These are phyloP conservation scores for Fistularia tabacaria DNA, from an alignment of 2,797 vertebrate species.

Conservation along the genomic window DNA sequence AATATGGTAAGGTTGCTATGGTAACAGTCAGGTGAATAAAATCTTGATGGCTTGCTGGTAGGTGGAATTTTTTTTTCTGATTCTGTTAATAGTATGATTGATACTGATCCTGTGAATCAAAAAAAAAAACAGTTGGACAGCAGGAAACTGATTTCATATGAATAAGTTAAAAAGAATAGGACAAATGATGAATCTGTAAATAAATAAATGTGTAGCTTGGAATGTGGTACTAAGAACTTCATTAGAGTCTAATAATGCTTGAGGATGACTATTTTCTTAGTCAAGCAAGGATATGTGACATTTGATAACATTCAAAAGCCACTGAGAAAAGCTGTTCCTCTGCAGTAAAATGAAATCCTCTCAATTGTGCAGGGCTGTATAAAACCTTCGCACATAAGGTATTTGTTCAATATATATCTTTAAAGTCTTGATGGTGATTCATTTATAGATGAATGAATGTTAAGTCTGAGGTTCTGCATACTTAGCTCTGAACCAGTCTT, in stretches of 20 bases:
- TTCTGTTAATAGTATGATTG: no score
- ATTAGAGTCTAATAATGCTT: background rate
- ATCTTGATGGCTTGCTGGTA: slow-evolving; percentile 31
- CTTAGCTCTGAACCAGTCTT: no score
- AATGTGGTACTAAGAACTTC: background rate
- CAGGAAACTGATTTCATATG: background rate
- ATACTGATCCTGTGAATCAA: slow-evolving; percentile 3
- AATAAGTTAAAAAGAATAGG: background rate
- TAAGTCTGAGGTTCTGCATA: slow-evolving; percentile 13
- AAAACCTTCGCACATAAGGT: no score
- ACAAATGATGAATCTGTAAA: slow-evolving; percentile 1
- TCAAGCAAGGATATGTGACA: no score
- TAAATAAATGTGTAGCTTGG: background rate
- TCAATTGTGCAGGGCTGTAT: no score
- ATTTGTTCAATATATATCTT: slow-evolving; percentile 5
- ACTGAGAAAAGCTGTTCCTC: no score
- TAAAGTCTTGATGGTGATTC: slow-evolving; percentile 19
- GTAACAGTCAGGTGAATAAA: slow-evolving; percentile 50
- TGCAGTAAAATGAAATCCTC: no score
- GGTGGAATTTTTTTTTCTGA: no score
- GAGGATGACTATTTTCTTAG: no score
- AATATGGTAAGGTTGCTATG: slow-evolving; percentile 49
- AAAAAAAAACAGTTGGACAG: slow-evolving; percentile 8
- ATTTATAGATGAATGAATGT: slow-evolving; percentile 20
- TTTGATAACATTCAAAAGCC: no score